Base-by-base conservation (phyloP, 1,140 invertebrate species). In the Drosophila kohkoa region DNA sequence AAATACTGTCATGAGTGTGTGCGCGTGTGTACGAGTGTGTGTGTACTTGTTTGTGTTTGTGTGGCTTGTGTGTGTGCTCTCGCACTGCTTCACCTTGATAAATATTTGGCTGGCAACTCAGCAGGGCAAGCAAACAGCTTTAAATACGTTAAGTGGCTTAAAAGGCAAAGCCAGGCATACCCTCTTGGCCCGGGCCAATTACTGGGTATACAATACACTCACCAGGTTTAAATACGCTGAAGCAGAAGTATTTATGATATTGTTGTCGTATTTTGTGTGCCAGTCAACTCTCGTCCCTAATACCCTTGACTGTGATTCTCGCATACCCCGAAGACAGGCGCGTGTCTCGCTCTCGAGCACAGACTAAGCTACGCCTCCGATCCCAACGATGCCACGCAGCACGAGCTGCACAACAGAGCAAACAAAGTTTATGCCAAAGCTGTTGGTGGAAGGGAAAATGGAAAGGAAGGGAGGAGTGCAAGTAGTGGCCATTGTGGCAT, bases 1-100 rank as follows among this genome's bases (percentile, higher is more conserved):
- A 82, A 87, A 81, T 58, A 62, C 65, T 48, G 55, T 67, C 75
- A 71, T 62, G 68, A 72, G 68, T 64, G 46, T 77, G 57, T 66
- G 49, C 30, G 38, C 28, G 64, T 78, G 54, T 81, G 48, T 28
- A 55, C 52, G 20, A 32, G 13, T 10, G 11, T 45, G 11, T 51
- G 46, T 25, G 32, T 63, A 32, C 41, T n/a, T 15, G n/a, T 13
- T 3, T 30, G 32, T n/a, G 6, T 25, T 32, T 64, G 16, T 64
- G 32, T 13, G 16, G 16, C 10, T 20, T 55, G 54, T 45, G 46
- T 55, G 28, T 41, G 20, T 48, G 13, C 25, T 65, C 41, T 35
- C 63, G 52, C 52, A 25, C 28, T 35, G 16, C 43, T 69, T 62
- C 15, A 69, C 71, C 52, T 57, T 15, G 16, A 43, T 51, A 75